A percentile compares a stretch with the other conserved stretches of the same genome.
These are phyloP conservation scores for Sebastes fasciatus DNA, from an alignment of 2,113 vertebrate genomes.

Conservation along the genomic window DNA sequence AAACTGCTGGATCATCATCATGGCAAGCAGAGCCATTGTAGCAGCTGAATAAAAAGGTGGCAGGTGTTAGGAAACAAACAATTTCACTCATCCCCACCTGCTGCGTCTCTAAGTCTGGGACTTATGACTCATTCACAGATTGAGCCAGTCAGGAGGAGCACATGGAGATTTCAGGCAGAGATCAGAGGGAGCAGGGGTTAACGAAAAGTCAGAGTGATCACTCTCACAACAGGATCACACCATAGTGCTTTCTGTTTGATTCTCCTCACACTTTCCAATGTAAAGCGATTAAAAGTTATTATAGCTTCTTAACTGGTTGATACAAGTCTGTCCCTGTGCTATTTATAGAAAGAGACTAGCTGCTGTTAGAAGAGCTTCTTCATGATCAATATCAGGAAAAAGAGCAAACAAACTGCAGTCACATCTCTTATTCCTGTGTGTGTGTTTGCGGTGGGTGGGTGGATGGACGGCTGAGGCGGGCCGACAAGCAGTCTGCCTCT, in stretches of 20 bases:
- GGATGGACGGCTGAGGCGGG: slow-evolving; percentile 45
- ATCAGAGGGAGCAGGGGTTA: slow-evolving; percentile 52
- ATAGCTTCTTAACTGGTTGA: neutral
- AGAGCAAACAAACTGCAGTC: slow-evolving; percentile 45
- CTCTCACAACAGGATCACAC: slow-evolving; percentile 33
- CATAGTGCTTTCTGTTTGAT: slow-evolving; percentile 1
- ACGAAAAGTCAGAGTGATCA: slow-evolving; percentile 49
- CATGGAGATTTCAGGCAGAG: slow-evolving; percentile 53
- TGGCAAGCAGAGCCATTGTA: slow-evolving; percentile 6
- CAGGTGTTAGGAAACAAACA: slow-evolving; percentile 61
- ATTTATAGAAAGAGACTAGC: slow-evolving; percentile 12
- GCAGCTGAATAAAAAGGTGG: slow-evolving; percentile 55
- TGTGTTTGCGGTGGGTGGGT: slow-evolving; percentile 42
- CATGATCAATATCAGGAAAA: slow-evolving; percentile 36
- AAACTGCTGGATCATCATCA: slow-evolving; percentile 46
- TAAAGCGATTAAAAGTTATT: slow-evolving; percentile 6
- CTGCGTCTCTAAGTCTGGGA: slow-evolving; percentile 41
- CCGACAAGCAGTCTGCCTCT: slow-evolving; percentile 51
- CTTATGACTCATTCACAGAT: slow-evolving; percentile 66
- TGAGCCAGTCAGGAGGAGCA: slow-evolving; percentile 62
- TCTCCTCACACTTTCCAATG: neutral
- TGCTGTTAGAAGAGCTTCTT: slow-evolving; percentile 13
- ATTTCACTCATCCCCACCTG: slow-evolving; percentile 36
- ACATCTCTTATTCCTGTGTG: slow-evolving; percentile 37
- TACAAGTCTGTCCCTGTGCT: slow-evolving; percentile 2